Evolutionary conservation across 1,140 invertebrate genomes (phyloP).

Genomic region (Brachionus koreanus): DNA sequence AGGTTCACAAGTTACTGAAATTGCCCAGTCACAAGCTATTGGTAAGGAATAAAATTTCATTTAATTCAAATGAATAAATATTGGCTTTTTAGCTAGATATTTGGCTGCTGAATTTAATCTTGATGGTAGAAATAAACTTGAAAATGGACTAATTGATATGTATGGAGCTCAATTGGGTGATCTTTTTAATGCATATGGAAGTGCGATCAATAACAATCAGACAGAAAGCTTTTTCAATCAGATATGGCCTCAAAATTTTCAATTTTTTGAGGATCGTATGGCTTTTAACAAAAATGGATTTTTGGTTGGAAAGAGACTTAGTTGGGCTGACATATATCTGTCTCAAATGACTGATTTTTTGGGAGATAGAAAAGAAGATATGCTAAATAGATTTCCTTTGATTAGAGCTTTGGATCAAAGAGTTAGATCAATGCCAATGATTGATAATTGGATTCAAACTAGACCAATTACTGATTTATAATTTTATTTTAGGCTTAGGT

Average conservation of each 20-base stretch:
- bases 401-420: background rate
- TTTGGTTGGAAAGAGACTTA: background rate
- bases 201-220: background rate
- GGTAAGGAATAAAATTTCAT: conserved; percentile 1
- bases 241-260: background rate
- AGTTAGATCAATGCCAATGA: conserved; percentile 25
- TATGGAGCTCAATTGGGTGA: conserved; percentile 33
- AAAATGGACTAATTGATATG: conserved; percentile 24
- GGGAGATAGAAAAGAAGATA: background rate
- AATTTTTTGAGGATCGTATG: conserved; percentile 5
- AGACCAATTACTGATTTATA: background rate
- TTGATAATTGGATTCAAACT: conserved; percentile 16
- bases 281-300: background rate
- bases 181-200: background rate
- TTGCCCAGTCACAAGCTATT: conserved; percentile 15
- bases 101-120: background rate
- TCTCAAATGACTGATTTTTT: conserved; percentile 19
- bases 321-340: conserved; percentile 29
- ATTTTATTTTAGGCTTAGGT: no score
- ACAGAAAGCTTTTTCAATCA: background rate
- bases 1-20: background rate
- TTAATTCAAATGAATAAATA: background rate
- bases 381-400: conserved; percentile 1
- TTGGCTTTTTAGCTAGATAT: background rate
- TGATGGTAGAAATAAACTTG: background rate